Base-by-base conservation (phyloP, 2,888 invertebrate species). In the Drosophila subsilvestris region DNA sequence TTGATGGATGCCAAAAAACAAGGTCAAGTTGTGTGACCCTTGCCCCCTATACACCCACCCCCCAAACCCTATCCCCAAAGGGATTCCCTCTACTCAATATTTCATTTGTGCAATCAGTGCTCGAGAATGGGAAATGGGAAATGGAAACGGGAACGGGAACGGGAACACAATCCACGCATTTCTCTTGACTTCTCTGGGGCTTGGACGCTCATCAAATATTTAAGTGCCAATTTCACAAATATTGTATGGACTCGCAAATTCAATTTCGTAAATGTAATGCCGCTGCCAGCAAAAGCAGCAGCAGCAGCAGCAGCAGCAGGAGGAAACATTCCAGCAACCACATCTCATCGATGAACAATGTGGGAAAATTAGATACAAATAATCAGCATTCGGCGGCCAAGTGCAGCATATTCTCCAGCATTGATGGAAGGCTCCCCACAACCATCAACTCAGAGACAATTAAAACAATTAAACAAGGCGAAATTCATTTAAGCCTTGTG, bases 151-250 rank as follows among this genome's bases (percentile, higher is more conserved):
- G n/a, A n/a, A n/a, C 1, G 25, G 25, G 7, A 1, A 25, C 25
- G 7, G 37, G 37, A 37, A 37, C 14, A n/a, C 37, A 37, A 14
- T 37, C 14, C 37, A 37, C 61, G 63, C 63, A 72, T 54, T 49
- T 69, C 61, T 53, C 68, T 54, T 56, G 48, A 71, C 57, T 25
- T 25, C 20, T 25, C 25, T 25, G 47, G 47, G 47, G 22, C 47
- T 48, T 56, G 27, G 69, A 59, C 54, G 69, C 75, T 82, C 86
- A 83, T 83, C 84, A 83, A 83, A 81, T 83, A 83, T 83, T 86
- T 78, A 86, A 84, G 79, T 86, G 84, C 74, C 83, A 83, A 83
- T 83, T 83, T 84, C 86, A 79, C 83, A 86, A 86, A 82, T 83
- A 86, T 77, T 76, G 62, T 70, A 74, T 71, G 54, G 63, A 57